Conservation (phyloP, 2,113 vertebrate genomes). For the Aspidoscelis tigris region DNA sequence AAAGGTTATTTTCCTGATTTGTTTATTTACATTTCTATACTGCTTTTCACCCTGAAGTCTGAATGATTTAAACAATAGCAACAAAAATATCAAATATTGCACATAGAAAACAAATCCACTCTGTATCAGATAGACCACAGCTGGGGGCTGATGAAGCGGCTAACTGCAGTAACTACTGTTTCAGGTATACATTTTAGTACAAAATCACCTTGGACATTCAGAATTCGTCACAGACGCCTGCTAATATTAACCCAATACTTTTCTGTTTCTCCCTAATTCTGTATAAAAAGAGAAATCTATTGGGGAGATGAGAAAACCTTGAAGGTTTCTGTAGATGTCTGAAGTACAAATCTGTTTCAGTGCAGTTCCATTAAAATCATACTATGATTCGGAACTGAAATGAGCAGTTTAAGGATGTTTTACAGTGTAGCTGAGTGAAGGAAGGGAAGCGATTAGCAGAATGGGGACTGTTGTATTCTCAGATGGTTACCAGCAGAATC, state of each 20-base stretch:
- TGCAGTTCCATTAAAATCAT: not conserved
- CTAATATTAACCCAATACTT: not conserved
- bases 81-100: too few relatives aligned
- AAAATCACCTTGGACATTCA: not conserved
- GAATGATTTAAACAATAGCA: too few relatives aligned
- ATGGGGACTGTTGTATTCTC: too few relatives aligned
- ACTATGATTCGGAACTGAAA: not conserved
- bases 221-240: not conserved
- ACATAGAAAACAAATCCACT: too few relatives aligned
- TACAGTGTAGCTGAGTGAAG: too few relatives aligned
- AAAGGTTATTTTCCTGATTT: not conserved
- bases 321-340: not conserved
- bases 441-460: too few relatives aligned
- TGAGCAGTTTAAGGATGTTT: not conserved
- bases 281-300: not conserved
- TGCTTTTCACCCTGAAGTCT: too few relatives aligned
- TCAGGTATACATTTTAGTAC: not conserved
- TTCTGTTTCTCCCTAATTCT: not conserved
- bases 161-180: not conserved
- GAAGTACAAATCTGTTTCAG: not conserved
- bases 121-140: too few relatives aligned
- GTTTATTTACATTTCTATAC: too few relatives aligned
- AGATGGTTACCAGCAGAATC: too few relatives aligned
- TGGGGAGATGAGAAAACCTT: not conserved
- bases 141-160: not conserved